A percentile compares a stretch with the other conserved stretches of the same genome.
These are phyloP conservation scores for Amphiprion clarkii DNA, from an alignment of 2,797 vertebrate genomes.

Conservation along the genomic window DNA sequence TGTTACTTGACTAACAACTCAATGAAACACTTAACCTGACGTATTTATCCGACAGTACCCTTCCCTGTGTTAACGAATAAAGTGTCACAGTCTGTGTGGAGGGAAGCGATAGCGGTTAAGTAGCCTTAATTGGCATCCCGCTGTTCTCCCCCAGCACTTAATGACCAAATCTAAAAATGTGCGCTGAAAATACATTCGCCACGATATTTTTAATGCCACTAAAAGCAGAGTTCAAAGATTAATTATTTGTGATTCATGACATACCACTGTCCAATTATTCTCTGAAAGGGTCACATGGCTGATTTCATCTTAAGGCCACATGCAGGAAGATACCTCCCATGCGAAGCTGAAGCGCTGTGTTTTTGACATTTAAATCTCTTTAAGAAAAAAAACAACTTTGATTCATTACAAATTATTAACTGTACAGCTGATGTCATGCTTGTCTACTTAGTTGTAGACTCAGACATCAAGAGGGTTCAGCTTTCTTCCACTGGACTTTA, in stretches of 20 bases:
- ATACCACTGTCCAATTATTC: slow-evolving; percentile 74
- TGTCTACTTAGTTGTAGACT: neutral
- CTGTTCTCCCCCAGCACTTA: slow-evolving; percentile 73
- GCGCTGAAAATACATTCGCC: slow-evolving; percentile 54
- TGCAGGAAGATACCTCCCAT: slow-evolving; percentile 28
- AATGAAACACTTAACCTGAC: slow-evolving; percentile 20
- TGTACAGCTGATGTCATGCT: neutral
- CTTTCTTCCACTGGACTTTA: slow-evolving; percentile 17
- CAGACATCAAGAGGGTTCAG: neutral
- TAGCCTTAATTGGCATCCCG: slow-evolving; percentile 85
- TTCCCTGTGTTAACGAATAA: slow-evolving; percentile 44
- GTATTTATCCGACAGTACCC: slow-evolving; percentile 9
- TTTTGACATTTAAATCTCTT: slow-evolving; percentile 49
- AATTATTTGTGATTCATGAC: slow-evolving; percentile 71
- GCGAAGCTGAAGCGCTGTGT: neutral
- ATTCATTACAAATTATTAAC: neutral
- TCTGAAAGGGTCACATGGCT: slow-evolving; percentile 45
- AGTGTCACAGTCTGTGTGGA: slow-evolving; percentile 19
- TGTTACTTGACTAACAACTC: neutral
- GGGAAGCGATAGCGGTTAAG: slow-evolving; percentile 45
- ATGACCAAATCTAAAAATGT: slow-evolving; percentile 76
- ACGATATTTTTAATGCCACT: slow-evolving; percentile 86
- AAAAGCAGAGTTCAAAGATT: slow-evolving; percentile 80
- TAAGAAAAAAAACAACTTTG: neutral
- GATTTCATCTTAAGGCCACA: slow-evolving; percentile 63